phyloP scores from a whole-genome alignment of 2,888 invertebrate species.

The Eutolmus rufibarbis region DNA sequence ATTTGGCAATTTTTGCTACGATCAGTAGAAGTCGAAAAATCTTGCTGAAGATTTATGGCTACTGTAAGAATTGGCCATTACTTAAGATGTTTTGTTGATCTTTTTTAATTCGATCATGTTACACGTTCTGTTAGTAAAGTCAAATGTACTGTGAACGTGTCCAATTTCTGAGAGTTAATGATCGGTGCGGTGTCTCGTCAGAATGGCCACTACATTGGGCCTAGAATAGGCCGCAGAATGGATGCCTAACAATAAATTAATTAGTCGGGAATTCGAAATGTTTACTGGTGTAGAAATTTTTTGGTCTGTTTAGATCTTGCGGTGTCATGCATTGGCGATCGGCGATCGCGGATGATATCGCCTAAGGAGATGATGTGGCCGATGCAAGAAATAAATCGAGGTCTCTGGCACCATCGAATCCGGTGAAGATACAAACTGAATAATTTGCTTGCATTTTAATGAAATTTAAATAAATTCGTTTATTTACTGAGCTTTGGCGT shows the following conservation, averaged over 20 bases:
- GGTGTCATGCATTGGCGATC: neutral
- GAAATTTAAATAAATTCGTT: neutral
- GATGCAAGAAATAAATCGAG: neutral
- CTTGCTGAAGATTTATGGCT: neutral
- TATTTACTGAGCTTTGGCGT: neutral
- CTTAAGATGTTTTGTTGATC: neutral
- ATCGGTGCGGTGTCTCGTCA: constrained; percentile 3
- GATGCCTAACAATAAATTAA: constrained; percentile 38
- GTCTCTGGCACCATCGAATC: neutral
- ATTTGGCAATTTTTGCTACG: neutral
- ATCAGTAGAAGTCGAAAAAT: neutral
- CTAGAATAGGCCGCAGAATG: neutral
- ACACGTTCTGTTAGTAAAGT: neutral
- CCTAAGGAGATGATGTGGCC: neutral
- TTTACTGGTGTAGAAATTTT: neutral
- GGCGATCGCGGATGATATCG: neutral
- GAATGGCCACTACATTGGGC: neutral
- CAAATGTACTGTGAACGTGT: constrained; percentile 24
- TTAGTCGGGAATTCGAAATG: constrained; percentile 27
- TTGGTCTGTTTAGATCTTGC: neutral
- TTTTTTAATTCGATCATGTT: constrained; percentile 5
- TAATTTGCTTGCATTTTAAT: neutral
- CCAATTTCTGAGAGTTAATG: constrained; percentile 37
- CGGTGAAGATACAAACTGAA: neutral
- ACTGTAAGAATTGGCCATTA: neutral